These are phyloP conservation scores for Heliocidaris tuberculata DNA, from an alignment of 35 echinoderm and acorn worm species.

Conservation along the genomic window DNA sequence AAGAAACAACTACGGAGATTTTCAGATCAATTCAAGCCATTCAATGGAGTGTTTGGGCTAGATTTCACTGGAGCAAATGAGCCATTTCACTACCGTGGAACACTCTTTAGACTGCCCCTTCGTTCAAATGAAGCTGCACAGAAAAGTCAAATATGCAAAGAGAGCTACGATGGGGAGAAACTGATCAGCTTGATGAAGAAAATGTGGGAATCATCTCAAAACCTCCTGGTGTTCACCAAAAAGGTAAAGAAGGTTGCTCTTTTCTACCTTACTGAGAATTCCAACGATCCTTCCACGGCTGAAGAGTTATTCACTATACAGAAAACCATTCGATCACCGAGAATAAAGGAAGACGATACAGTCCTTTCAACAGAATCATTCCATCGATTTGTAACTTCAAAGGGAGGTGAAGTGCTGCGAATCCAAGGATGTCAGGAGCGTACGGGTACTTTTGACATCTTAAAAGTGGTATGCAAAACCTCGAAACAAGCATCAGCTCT, in stretches of 20 bases:
- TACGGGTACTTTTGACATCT: not conserved
- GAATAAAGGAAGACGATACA: too few species aligned
- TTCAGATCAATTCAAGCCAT: conserved; percentile 6
- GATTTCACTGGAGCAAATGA: not conserved
- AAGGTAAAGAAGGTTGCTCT: conserved; percentile 69
- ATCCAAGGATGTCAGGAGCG: not conserved
- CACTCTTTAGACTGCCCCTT: conserved; percentile 48
- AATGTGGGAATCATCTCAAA: conserved; percentile 45
- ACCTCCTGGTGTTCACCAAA: conserved; percentile 86
- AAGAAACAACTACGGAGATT: conserved; percentile 14
- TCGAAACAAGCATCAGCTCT: not conserved
- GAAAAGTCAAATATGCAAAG: not conserved
- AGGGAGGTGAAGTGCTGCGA: not conserved
- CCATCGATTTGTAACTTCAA: not conserved
- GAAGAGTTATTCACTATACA: not conserved
- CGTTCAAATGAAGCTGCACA: too few species aligned
- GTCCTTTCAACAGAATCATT: not conserved
- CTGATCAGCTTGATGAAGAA: conserved; percentile 45
- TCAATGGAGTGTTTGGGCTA: conserved; percentile 78
- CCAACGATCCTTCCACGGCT: not conserved
- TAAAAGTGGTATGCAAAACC: not conserved
- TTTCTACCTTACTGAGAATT: conserved; percentile 32
- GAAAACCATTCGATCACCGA: not conserved
- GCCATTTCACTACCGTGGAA: conserved; percentile 52
- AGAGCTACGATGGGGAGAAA: conserved; percentile 48